Conservation (phyloP, 2,113 vertebrate genomes). For the Atherinomorus stipes region DNA sequence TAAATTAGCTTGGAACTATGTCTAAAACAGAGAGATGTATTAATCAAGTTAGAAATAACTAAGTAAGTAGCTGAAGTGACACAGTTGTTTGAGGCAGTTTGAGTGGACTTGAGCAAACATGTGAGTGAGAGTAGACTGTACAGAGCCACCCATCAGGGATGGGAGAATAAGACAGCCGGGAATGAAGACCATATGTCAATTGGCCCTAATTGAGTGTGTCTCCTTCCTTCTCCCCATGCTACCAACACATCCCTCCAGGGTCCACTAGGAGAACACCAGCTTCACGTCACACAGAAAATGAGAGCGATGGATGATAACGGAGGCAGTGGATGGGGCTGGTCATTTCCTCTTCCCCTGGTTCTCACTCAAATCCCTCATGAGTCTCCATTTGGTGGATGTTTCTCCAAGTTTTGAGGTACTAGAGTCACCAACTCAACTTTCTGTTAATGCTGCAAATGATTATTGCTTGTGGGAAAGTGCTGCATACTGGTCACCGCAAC, state of each 20-base stretch:
- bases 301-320: conserved; percentile 55
- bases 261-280: conserved; percentile 56
- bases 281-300: conserved; percentile 53
- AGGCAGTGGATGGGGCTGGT: conserved; percentile 35
- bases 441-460: conserved; percentile 53
- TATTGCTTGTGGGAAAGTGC: conserved; percentile 36
- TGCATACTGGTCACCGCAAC: conserved; percentile 42
- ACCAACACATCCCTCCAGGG: conserved; percentile 61
- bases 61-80: conserved; percentile 46
- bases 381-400: conserved; percentile 45
- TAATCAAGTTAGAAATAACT: conserved; percentile 69
- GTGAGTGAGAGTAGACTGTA: conserved; percentile 39
- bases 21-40: conserved; percentile 37
- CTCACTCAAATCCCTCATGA: conserved; percentile 31
- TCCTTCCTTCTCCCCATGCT: conserved; percentile 59
- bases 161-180: conserved; percentile 53
- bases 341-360: conserved; percentile 37
- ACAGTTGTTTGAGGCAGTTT: conserved; percentile 54
- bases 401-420: conserved; percentile 52
- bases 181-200: conserved; percentile 61
- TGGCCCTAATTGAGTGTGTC: conserved; percentile 69
- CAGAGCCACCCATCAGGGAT: conserved; percentile 45
- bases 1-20: conserved; percentile 53
- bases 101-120: conserved; percentile 54
- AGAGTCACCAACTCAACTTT: conserved; percentile 50